A percentile compares a stretch with the other conserved stretches of the same genome.
These are phyloP conservation scores for Gortyna flavago DNA, from an alignment of 2,888 invertebrate species.

Conservation along the genomic window DNA sequence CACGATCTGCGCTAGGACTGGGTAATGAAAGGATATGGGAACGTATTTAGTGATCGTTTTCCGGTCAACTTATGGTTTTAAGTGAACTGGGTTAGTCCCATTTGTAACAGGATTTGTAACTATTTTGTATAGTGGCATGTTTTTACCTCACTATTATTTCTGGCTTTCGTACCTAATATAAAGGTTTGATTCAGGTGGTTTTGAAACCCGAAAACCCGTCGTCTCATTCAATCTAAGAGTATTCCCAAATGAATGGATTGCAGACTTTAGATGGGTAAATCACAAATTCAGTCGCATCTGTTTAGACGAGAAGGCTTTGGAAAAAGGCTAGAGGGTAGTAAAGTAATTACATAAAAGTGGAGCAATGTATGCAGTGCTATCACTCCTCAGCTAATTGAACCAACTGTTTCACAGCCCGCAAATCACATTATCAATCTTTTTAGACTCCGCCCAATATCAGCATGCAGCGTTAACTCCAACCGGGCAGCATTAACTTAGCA, in stretches of 20 bases:
- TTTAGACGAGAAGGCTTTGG: background rate
- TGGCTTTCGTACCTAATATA: background rate
- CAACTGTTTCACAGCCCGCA: conserved; percentile 6
- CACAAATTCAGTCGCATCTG: conserved; percentile 15
- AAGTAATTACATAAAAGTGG: conserved; percentile 31
- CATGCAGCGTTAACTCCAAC: conserved; percentile 28
- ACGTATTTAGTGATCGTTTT: conserved; percentile 44
- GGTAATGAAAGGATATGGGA: conserved; percentile 48
- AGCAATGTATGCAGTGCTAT: conserved; percentile 37
- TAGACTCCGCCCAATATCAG: conserved; percentile 10
- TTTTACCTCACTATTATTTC: conserved; percentile 13
- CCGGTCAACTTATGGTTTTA: conserved; percentile 39
- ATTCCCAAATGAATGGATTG: conserved; percentile 29
- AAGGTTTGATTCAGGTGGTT: conserved; percentile 19
- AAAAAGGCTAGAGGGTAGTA: background rate
- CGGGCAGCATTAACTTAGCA: conserved; percentile 13
- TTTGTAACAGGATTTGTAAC: conserved; percentile 9
- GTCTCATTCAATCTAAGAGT: conserved; percentile 16
- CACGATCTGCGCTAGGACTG: conserved; percentile 39
- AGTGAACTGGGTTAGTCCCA: conserved; percentile 28
- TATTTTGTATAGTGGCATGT: conserved; percentile 17
- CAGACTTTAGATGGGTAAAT: conserved; percentile 13
- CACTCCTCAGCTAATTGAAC: conserved; percentile 20
- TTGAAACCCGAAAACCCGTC: background rate
- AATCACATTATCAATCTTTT: conserved; percentile 44